Conservation (phyloP, 2,797 vertebrate genomes). For the Adrianichthys oophorus region DNA sequence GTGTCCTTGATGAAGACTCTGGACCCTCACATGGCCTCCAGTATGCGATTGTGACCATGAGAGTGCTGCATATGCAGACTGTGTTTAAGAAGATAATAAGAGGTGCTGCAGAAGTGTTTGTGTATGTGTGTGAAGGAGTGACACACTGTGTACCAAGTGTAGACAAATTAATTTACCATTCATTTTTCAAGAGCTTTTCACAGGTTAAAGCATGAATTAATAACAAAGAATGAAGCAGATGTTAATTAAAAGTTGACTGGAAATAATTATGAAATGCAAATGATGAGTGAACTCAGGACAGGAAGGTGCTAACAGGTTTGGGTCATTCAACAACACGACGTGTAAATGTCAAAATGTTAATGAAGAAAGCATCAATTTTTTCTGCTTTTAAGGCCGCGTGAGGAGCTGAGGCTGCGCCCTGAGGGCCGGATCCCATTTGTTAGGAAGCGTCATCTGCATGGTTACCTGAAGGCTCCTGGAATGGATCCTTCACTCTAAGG, state of each 20-base stretch:
- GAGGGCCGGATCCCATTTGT: constrained; percentile 4
- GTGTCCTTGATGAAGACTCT: not conserved
- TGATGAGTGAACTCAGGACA: constrained; percentile 29
- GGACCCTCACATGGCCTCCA: not conserved
- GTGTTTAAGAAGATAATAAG: not conserved
- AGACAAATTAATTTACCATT: constrained; percentile 1
- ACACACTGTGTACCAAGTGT: not conserved
- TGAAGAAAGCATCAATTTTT: constrained; percentile 14
- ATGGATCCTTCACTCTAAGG: no score
- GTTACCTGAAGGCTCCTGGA: no score
- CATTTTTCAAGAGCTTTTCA: constrained; percentile 12
- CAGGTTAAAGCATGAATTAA: constrained; percentile 39
- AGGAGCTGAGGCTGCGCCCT: not conserved
- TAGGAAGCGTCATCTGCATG: no score
- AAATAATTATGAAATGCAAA: constrained; percentile 73
- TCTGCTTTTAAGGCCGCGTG: not conserved
- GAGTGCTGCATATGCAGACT: not conserved
- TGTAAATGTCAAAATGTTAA: constrained; percentile 49
- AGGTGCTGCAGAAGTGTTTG: not conserved
- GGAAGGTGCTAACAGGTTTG: constrained; percentile 32
- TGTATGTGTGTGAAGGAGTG: not conserved
- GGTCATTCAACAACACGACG: constrained; percentile 17
- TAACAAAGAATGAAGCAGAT: constrained; percentile 18
- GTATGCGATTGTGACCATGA: not conserved
- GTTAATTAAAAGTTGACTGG: constrained; percentile 65